phyloP scores from a whole-genome alignment of 2,797 vertebrate species.

The Notoglanidium macrostoma region DNA sequence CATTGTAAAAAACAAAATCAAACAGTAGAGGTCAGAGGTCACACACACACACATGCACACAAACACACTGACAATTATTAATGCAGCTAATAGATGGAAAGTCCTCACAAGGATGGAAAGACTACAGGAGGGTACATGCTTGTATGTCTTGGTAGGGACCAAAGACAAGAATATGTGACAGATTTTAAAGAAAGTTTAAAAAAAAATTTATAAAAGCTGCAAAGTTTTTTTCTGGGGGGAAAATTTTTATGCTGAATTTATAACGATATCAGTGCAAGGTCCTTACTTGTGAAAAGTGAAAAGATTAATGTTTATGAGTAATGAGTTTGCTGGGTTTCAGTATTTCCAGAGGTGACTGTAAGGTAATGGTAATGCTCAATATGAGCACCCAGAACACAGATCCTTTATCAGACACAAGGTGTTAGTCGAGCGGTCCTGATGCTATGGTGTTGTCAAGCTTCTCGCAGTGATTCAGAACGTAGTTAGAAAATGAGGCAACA shows the following conservation, averaged over 20 bases:
- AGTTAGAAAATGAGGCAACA: neutral
- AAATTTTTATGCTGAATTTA: neutral
- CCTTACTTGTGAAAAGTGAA: neutral
- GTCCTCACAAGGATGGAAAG: neutral
- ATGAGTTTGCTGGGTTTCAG: neutral
- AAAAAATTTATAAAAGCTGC: neutral
- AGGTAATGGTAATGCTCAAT: too few species aligned
- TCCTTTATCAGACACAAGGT: neutral
- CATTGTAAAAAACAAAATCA: neutral
- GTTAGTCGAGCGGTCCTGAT: neutral
- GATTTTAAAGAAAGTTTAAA: neutral
- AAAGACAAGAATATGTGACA: neutral
- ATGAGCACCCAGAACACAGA: neutral
- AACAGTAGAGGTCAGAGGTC: neutral
- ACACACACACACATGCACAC: neutral
- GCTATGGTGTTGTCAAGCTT: too few species aligned
- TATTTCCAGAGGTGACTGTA: neutral
- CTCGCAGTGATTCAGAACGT: neutral
- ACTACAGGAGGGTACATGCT: neutral
- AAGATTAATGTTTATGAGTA: neutral
- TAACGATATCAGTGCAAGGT: neutral
- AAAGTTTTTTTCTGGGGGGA: neutral
- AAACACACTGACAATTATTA: neutral
- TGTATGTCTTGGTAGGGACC: neutral
- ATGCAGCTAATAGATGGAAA: neutral